A percentile compares a stretch with the other conserved stretches of the same genome.
These are phyloP conservation scores for Trissolcus japonicus DNA, from an alignment of 2,888 invertebrate species.

Conservation along the genomic window DNA sequence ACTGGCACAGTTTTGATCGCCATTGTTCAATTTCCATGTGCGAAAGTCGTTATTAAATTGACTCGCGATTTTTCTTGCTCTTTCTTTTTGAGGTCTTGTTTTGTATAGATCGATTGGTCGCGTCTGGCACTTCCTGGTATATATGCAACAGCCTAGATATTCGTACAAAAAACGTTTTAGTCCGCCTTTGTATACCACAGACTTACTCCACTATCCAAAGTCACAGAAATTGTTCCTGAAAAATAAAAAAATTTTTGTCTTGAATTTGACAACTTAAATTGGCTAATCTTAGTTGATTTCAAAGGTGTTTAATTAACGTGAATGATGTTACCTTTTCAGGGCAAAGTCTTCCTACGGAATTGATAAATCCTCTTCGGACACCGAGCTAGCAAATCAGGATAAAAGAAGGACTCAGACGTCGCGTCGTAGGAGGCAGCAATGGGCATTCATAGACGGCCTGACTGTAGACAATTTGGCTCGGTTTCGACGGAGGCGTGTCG, in stretches of 20 bases:
- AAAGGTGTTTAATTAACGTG: background rate
- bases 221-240: background rate
- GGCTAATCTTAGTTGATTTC: background rate
- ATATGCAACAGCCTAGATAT: constrained; percentile 62
- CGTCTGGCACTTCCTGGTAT: constrained; percentile 66
- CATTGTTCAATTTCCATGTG: constrained; percentile 42
- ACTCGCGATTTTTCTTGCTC: background rate
- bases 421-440: constrained; percentile 63
- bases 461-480: constrained; percentile 78
- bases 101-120: constrained; percentile 71
- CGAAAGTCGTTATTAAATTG: constrained; percentile 40
- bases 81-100: constrained; percentile 43
- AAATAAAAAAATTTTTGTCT: background rate
- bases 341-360: constrained; percentile 61
- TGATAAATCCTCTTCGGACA: constrained; percentile 73
- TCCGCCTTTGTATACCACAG: constrained; percentile 10
- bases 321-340: constrained; percentile 19
- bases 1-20: constrained; percentile 9
- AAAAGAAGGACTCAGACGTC: constrained; percentile 59
- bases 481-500: constrained; percentile 77
- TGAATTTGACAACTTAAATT: too few relatives aligned
- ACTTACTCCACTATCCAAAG: constrained; percentile 1
- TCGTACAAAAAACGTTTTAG: constrained; percentile 36
- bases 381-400: constrained; percentile 68
- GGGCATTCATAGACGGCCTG: constrained; percentile 76